Conservation (phyloP, 2,113 vertebrate species). For the Tonatia bakeri region DNA sequence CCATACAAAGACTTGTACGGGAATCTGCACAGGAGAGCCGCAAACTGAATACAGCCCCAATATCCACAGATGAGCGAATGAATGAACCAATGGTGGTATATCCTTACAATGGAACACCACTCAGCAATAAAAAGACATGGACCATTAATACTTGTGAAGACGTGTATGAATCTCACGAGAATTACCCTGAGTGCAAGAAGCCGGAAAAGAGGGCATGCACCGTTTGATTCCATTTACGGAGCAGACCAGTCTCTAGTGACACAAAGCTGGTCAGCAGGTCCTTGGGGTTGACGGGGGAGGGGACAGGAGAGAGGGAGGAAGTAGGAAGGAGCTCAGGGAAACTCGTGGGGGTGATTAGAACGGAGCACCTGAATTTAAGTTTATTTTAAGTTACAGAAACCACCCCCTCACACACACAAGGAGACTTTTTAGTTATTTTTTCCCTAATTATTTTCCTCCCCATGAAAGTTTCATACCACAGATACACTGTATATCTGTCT, state of each 20-base stretch:
- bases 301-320: not conserved
- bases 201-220: not conserved
- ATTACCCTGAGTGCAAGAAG: not conserved
- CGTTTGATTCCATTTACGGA: not conserved
- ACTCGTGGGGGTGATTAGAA: not conserved
- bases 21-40: not conserved
- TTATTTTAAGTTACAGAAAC: not conserved
- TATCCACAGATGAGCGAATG: not conserved
- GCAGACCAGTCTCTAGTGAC: not conserved
- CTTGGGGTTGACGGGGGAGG: not conserved
- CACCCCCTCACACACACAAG: not conserved
- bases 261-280: not conserved
- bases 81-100: not conserved
- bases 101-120: not conserved
- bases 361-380: not conserved
- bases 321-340: not conserved
- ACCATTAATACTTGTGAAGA: not conserved
- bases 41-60: not conserved
- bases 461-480: not conserved
- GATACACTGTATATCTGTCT: not conserved
- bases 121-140: not conserved
- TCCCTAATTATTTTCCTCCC: not conserved
- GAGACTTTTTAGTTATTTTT: not conserved
- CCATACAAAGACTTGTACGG: not conserved
- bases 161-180: not conserved